Conservation (phyloP, 2,888 invertebrate genomes). For the Drosophila rellima region DNA sequence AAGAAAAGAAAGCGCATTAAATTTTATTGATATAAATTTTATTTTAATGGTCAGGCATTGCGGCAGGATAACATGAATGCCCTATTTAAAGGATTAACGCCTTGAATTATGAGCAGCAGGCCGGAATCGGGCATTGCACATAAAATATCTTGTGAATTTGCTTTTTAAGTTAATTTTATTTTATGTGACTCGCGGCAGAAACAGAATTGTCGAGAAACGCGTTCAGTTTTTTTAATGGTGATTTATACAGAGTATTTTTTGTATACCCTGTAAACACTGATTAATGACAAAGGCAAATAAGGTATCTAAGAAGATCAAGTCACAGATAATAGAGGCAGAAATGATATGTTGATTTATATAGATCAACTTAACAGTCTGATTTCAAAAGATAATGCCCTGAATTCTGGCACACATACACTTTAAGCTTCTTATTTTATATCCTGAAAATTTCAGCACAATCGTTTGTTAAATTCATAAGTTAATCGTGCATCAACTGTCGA, state of each 20-base stretch:
- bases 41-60: constrained; percentile 78
- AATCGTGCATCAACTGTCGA: background rate
- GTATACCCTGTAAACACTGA: constrained; percentile 42
- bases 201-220: constrained; percentile 47
- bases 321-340: background rate
- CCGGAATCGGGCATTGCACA: constrained; percentile 56
- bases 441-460: background rate
- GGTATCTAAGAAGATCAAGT: background rate
- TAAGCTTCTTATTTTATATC: background rate
- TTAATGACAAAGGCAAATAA: background rate
- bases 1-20: constrained; percentile 57
- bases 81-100: constrained; percentile 85
- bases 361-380: background rate
- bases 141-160: constrained; percentile 83
- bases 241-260: constrained; percentile 58
- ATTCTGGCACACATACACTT: background rate
- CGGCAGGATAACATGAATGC: constrained; percentile 83
- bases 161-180: constrained; percentile 86
- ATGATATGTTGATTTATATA: background rate
- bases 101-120: constrained; percentile 79
- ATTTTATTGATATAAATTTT: constrained; percentile 82
- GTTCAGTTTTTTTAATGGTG: constrained; percentile 77
- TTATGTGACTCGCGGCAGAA: constrained; percentile 73
- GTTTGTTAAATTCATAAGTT: accelerated
- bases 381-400: background rate